phyloP scores from a whole-genome alignment of 2,113 vertebrate species.

The Lipophrys pholis region DNA sequence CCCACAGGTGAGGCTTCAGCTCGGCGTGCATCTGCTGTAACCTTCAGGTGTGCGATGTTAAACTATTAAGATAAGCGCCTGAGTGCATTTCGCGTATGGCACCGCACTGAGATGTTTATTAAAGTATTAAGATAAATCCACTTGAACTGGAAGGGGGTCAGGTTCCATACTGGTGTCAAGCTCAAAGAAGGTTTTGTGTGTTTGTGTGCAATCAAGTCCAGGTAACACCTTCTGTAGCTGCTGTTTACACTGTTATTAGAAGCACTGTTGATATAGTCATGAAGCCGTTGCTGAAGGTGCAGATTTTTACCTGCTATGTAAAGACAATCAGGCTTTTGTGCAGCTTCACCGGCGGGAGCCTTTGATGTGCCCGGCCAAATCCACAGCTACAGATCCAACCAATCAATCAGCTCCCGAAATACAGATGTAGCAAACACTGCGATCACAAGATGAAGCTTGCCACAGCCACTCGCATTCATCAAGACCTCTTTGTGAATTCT shows the following conservation, averaged over 20 bases:
- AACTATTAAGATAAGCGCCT: conserved; percentile 23
- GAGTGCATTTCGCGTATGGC: not conserved
- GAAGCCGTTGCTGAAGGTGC: conserved; percentile 44
- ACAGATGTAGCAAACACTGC: conserved; percentile 57
- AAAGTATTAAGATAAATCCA: conserved; percentile 43
- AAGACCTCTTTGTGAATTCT: conserved; percentile 47
- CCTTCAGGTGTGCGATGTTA: not conserved
- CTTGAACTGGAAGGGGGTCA: conserved; percentile 8
- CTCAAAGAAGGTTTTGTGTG: conserved; percentile 49
- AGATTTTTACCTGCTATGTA: conserved; percentile 40
- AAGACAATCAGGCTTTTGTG: conserved; percentile 77
- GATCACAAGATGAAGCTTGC: conserved; percentile 75
- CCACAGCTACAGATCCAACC: conserved; percentile 46
- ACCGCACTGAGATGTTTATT: conserved; percentile 15
- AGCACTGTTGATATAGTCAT: conserved; percentile 56
- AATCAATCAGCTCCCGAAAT: conserved; percentile 56
- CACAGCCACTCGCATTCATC: conserved; percentile 45
- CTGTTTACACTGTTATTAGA: conserved; percentile 53
- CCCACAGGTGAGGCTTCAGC: conserved; percentile 89
- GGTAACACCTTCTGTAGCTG: conserved; percentile 44
- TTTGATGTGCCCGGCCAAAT: conserved; percentile 68
- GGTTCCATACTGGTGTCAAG: conserved; percentile 12
- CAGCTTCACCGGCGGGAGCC: conserved; percentile 54
- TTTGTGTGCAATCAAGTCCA: conserved; percentile 26
- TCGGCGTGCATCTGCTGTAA: not conserved